Conservation (phyloP, 2,888 invertebrate species). For the Rhyacophila evoluta region DNA sequence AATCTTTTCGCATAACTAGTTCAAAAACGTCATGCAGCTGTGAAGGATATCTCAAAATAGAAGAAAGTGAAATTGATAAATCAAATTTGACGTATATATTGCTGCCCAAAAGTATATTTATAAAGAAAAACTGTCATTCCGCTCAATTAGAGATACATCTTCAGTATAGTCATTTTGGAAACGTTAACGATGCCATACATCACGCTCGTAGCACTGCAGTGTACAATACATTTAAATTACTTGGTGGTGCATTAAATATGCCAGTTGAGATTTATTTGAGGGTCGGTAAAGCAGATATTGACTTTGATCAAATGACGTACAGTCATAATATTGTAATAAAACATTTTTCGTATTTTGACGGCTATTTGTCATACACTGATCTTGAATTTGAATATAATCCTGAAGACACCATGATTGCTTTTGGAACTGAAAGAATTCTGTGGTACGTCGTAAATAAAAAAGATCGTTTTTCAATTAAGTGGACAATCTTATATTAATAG, state of each 20-base stretch:
- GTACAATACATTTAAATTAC: not conserved
- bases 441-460: not conserved
- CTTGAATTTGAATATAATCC: not conserved
- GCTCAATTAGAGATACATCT: not conserved
- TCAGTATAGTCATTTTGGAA: not conserved
- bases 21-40: too few species aligned
- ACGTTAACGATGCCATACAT: not conserved
- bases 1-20: not conserved
- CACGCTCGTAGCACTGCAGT: not conserved
- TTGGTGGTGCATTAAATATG: not conserved
- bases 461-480: not conserved
- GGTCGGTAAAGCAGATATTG: not conserved
- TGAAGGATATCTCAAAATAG: too few species aligned
- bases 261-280: not conserved
- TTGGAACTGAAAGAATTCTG: not conserved
- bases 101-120: not conserved
- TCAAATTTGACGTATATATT: not conserved
- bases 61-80: not conserved
- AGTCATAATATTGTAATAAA: not conserved
- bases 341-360: not conserved
- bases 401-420: not conserved
- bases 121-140: not conserved
- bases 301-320: not conserved
- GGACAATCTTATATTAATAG: too few species aligned
- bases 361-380: not conserved